Evolutionary conservation across 2,888 invertebrate genomes (phyloP), one percentile per base, ranked within the genome.

Genomic region (Chloromyia formosa): DNA sequence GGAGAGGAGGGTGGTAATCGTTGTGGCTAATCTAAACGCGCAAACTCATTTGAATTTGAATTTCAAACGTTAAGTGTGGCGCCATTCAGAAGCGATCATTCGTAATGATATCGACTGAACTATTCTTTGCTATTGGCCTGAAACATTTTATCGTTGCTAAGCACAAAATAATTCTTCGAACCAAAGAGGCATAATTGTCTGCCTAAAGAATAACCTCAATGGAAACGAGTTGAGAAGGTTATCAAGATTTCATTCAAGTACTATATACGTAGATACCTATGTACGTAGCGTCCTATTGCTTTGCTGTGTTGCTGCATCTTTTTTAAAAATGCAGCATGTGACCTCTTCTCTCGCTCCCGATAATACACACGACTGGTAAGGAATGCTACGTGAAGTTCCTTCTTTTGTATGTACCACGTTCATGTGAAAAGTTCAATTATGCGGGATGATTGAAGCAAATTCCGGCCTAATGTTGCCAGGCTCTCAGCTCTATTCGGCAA

Each of bases 361-460:
- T 7, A 35, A 35, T 35, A 35, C 3, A 35, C 27, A 35, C 7
- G 3, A 35, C 27, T 35, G 27, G 7, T 4, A 35, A 35, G 27
- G 49, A 49, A 49, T n/a, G 49, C 16, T 12, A 53, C 3, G 35
- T 40, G 14, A 54, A 54, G 56, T 58, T 71, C 56, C 27, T 58
- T 40, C 71, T 58, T 71, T 66, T 66, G 66, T 40, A 42, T 35
- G 42, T 1, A 16, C 27, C 69, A 69, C 69, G 54, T 58, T 35
- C 71, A 71, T 58, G 71, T 58, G 20, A 56, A 71, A 56, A 42
- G 76, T 76, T 74, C 76, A 76, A 76, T 76, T 76, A 76, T 76
- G 74, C 76, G 74, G 76, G 76, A 73, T 68, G 73, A 74, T 76
- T 76, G 72, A 76, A 71, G 64, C 42, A 53, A 64, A 71, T 74